Evolutionary conservation across 2,888 invertebrate species (phyloP), one percentile per base, ranked within the genome.

Genomic region (Limnephilus marmoratus): DNA sequence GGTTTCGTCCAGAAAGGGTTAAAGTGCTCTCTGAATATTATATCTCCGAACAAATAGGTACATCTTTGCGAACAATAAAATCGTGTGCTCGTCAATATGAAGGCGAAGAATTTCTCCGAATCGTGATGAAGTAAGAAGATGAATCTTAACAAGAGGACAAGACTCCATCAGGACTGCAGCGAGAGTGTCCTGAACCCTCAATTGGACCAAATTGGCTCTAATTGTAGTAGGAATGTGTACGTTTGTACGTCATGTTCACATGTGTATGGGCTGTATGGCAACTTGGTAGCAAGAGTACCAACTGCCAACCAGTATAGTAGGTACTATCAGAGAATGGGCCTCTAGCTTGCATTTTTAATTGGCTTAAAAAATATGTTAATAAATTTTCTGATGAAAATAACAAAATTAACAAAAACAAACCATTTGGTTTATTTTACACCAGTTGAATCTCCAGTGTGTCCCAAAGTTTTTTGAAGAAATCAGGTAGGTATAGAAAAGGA

Each of bases 211-310:
- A 96, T 96, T 96, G 96, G 95, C 94, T 95, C 95, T 96, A 96
- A 96, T 96, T 96, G 96, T 95, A 95, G 95, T 94, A 95, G 95
- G 96, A 95, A 96, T 96, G 96, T 96, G 96, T 96, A 96, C 96
- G 9, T 49, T 49, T 49, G 49, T 49, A 49, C 49, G 49, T 49
- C 49, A 96, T 34, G 86, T 80, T n/a, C 49, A 29, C 24, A 68
- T n/a, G 68, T 68, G 68, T 68, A 68, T 68, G 34, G 37, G 18
- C 15, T 83, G 37, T 81, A 81, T 29, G 31, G 82, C 0, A 82
- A 82, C 82, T 18, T 83, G 96, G 95, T 95, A 95, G 85, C 90
- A 86, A 80, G 49, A 29, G 81, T 90, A 87, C 80, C 11, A 68
- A 68, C 7, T 29, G 15, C 41, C 81, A 90, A 53, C 53, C 24